phyloP scores from a whole-genome alignment of 2,797 vertebrate genomes.

The Protonibea diacanthus region DNA sequence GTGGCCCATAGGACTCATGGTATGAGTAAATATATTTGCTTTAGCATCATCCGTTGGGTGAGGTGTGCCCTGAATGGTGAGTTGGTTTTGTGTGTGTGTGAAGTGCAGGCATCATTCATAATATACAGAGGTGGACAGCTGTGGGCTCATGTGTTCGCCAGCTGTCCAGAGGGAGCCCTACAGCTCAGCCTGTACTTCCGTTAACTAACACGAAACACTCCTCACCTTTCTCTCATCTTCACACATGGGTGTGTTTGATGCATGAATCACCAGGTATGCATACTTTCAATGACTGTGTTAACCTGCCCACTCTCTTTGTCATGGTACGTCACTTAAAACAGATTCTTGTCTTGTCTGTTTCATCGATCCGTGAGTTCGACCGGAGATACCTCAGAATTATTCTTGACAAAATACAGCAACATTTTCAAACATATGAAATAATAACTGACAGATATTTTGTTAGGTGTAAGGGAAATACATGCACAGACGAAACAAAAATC shows the following conservation, averaged over 20 bases:
- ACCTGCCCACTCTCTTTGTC: neutral
- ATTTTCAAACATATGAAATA: slow-evolving; percentile 6
- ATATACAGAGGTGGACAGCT: slow-evolving; percentile 33
- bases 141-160: slow-evolving; percentile 46
- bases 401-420: neutral
- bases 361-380: neutral
- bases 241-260: slow-evolving; percentile 34
- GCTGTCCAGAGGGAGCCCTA: slow-evolving; percentile 22
- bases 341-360: neutral
- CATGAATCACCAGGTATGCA: slow-evolving; percentile 21
- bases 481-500: neutral
- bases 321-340: neutral
- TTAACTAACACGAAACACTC: slow-evolving; percentile 10
- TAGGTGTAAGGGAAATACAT: neutral
- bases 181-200: neutral
- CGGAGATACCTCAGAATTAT: neutral
- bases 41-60: slow-evolving; percentile 1
- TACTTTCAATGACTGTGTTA: neutral
- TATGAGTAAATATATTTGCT: slow-evolving; percentile 23
- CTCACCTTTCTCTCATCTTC: slow-evolving; percentile 1
- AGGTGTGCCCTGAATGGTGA: slow-evolving; percentile 5
- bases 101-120: neutral
- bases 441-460: neutral
- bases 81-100: neutral
- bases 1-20: neutral